Conservation (phyloP, 2,888 invertebrate genomes). For the Parnassius glacialis region DNA sequence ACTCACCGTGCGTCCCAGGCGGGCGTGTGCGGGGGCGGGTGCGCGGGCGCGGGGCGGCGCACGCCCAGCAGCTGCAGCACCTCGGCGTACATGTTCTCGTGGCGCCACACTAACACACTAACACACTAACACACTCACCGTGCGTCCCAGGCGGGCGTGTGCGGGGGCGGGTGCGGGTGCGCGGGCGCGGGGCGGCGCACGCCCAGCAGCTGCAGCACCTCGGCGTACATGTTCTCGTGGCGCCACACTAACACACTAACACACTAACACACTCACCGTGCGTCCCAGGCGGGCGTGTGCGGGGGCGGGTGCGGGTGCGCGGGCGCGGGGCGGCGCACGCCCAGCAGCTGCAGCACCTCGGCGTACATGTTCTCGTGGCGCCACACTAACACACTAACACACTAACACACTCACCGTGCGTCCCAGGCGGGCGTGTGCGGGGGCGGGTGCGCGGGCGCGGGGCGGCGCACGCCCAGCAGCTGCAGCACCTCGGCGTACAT, state of each 20-base stretch:
- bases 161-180: slow-evolving; percentile 60
- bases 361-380: slow-evolving; percentile 94
- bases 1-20: slow-evolving; percentile 78
- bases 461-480: slow-evolving; percentile 60
- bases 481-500: slow-evolving; percentile 92
- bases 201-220: slow-evolving; percentile 82
- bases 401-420: slow-evolving; percentile 64
- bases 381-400: too few relatives aligned
- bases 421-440: slow-evolving; percentile 76
- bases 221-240: slow-evolving; percentile 93
- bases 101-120: too few relatives aligned
- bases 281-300: slow-evolving; percentile 72
- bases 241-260: too few relatives aligned
- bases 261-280: slow-evolving; percentile 62
- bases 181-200: slow-evolving; percentile 43
- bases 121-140: slow-evolving; percentile 59
- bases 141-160: slow-evolving; percentile 75
- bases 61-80: slow-evolving; percentile 80
- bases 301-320: slow-evolving; percentile 60
- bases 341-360: slow-evolving; percentile 83
- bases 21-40: slow-evolving; percentile 57
- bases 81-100: slow-evolving; percentile 93
- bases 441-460: slow-evolving; percentile 38
- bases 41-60: slow-evolving; percentile 39
- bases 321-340: slow-evolving; percentile 47